These are phyloP conservation scores for Patella pellucida DNA, from an alignment of 2,888 invertebrate genomes.

Conservation along the genomic window DNA sequence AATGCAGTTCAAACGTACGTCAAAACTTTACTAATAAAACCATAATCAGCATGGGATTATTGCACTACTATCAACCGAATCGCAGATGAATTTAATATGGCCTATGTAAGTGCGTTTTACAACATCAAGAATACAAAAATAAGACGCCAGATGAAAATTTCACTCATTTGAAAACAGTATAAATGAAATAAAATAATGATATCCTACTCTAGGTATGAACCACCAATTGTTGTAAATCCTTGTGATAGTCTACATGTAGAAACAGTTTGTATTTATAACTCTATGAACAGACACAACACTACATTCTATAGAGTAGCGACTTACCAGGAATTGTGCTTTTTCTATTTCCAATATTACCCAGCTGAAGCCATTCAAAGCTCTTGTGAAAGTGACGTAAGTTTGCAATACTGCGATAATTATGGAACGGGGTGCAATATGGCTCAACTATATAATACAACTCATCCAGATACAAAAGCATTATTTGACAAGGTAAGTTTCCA, in stretches of 20 bases:
- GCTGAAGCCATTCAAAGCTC: neutral
- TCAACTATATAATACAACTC: neutral
- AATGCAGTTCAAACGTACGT: no score
- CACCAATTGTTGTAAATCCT: neutral
- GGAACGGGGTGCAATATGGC: neutral
- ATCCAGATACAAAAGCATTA: neutral
- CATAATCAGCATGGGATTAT: no score
- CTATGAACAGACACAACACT: neutral
- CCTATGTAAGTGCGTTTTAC: no score
- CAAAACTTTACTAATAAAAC: no score
- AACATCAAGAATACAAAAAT: no score
- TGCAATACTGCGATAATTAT: conserved; percentile 4
- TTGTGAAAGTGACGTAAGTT: neutral
- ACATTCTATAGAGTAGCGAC: neutral
- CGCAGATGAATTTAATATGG: no score
- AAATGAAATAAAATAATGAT: neutral
- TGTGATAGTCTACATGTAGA: neutral
- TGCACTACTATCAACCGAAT: no score
- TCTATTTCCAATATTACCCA: conserved; percentile 3
- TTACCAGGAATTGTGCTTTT: conserved; percentile 15
- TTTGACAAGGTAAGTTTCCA: conserved; percentile 13
- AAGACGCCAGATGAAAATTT: no score
- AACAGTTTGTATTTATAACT: neutral
- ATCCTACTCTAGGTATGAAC: neutral
- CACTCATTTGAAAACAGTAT: no score